Base-by-base conservation (phyloP, 2,888 invertebrate species). In the Noctua fimbriata region DNA sequence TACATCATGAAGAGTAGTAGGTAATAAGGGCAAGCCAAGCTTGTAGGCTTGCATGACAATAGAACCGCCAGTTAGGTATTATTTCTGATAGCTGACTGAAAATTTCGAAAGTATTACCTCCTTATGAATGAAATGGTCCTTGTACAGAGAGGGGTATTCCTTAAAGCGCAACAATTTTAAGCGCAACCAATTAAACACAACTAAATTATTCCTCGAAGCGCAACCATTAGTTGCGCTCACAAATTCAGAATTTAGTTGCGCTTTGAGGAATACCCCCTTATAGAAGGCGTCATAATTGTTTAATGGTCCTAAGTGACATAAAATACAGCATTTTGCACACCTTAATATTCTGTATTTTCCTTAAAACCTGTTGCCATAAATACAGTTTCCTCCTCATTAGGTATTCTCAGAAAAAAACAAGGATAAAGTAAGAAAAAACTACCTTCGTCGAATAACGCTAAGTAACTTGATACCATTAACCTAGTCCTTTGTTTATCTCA, bases 401-500 rank as follows among this genome's bases (percentile, higher is more conserved):
- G 52, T 47, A 66, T 63, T 55, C 36, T 74, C 16, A 66, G 60
- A 75, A 21, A 21, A 41, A 28, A 75, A 80, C 36, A 44, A 72
- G 41, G 21, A 83, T 44, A n/a, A 69, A 66, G 21, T 32, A 52
- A 73, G 14, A 84, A 80, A 65, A 65, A 52, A 47, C 49, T 12
- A 73, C n/a, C 28, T 41, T 55, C 47, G 14, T 76, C 32, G 10
- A 72, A 28, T 63, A 32, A 66, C 60, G 24, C 47, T 63, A 76
- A 80, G 71, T 83, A 81, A 74, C 76, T 58, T 70, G 58, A 83
- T 73, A 65, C 66, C 74, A 70, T 73, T 74, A 52, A 63, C 60
- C 58, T 49, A 76, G 41, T 73, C 79, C 65, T 55, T 52, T 49
- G 60, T 76, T 79, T 73, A 74, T 73, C 67, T 58, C 52, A 65